phyloP scores from a whole-genome alignment of 2,113 vertebrate genomes.

The Arizona elegans region DNA sequence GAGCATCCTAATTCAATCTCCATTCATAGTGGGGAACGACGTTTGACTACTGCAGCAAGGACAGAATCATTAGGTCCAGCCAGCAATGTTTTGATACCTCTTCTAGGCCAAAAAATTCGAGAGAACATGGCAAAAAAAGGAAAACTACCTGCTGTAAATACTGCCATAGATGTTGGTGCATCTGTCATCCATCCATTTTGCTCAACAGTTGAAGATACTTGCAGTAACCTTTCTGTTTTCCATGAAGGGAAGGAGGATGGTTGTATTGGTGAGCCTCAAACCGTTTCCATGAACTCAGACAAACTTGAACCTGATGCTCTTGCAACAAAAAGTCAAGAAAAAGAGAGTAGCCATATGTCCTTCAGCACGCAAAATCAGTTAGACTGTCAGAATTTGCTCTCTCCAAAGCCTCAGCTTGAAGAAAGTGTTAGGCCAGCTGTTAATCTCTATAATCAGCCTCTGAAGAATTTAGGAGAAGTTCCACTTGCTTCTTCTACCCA shows the following conservation, averaged over 20 bases:
- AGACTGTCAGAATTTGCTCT: constrained; percentile 59
- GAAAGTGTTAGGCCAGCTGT: constrained; percentile 66
- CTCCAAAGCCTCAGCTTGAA: constrained; percentile 72
- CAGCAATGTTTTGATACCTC: constrained; percentile 54
- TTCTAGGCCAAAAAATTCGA: constrained; percentile 64
- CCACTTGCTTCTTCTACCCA: constrained; percentile 62
- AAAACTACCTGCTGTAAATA: constrained; percentile 47
- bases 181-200: constrained; percentile 48
- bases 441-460: constrained; percentile 68
- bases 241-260: constrained; percentile 64
- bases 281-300: constrained; percentile 62
- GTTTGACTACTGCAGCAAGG: constrained; percentile 42
- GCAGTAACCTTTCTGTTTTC: constrained; percentile 62
- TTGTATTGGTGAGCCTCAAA: constrained; percentile 55
- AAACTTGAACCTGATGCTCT: constrained; percentile 63
- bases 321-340: constrained; percentile 68
- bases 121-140: constrained; percentile 64
- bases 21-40: constrained; percentile 43
- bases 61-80: constrained; percentile 56
- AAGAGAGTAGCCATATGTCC: constrained; percentile 64
- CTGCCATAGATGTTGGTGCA: constrained; percentile 41
- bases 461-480: constrained; percentile 75
- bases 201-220: constrained; percentile 44
- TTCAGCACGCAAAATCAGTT: constrained; percentile 65
- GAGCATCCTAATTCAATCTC: constrained; percentile 46